phyloP scores from a whole-genome alignment of 1,140 invertebrate species.

The Drosophila persimilis region DNA sequence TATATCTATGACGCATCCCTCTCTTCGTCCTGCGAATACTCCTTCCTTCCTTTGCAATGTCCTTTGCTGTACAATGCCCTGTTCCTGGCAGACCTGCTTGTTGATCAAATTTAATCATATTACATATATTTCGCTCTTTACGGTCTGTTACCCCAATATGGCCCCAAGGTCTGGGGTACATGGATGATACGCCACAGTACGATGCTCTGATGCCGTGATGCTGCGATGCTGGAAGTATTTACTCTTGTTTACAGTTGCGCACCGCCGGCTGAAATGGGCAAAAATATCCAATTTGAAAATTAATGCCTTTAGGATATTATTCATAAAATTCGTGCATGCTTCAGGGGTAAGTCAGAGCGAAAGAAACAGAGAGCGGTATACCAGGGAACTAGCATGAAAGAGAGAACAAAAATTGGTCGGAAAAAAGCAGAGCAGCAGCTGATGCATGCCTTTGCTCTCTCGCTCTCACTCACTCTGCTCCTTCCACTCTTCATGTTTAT shows the following conservation, averaged over 20 bases:
- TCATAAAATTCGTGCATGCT: constrained; percentile 68
- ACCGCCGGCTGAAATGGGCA: constrained; percentile 69
- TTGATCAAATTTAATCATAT: constrained; percentile 82
- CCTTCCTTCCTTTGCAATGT: constrained; percentile 15
- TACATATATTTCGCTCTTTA: constrained; percentile 81
- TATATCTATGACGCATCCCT: constrained; percentile 2
- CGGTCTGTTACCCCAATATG: constrained; percentile 77
- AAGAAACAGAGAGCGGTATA: constrained; percentile 2
- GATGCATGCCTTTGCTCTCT: constrained; percentile 30
- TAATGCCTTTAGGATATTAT: constrained; percentile 80
- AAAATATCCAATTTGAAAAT: constrained; percentile 81
- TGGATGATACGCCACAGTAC: constrained; percentile 2
- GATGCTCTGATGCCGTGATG: constrained; percentile 21
- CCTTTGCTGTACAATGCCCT: constrained; percentile 45
- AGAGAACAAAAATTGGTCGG: constrained; percentile 24
- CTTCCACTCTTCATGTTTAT: constrained; percentile 49
- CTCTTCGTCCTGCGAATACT: background rate
- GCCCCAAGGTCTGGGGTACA: constrained; percentile 25
- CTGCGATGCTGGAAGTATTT: constrained; percentile 46
- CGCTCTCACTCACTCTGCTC: constrained; percentile 8
- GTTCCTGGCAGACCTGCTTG: constrained; percentile 36
- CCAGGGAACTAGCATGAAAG: constrained; percentile 14
- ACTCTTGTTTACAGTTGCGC: constrained; percentile 74
- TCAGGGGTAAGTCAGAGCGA: constrained; percentile 22
- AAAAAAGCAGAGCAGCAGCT: constrained; percentile 43